Evolutionary conservation across 23 tunicate species (phyloP).

Genomic region (Styela clava): DNA sequence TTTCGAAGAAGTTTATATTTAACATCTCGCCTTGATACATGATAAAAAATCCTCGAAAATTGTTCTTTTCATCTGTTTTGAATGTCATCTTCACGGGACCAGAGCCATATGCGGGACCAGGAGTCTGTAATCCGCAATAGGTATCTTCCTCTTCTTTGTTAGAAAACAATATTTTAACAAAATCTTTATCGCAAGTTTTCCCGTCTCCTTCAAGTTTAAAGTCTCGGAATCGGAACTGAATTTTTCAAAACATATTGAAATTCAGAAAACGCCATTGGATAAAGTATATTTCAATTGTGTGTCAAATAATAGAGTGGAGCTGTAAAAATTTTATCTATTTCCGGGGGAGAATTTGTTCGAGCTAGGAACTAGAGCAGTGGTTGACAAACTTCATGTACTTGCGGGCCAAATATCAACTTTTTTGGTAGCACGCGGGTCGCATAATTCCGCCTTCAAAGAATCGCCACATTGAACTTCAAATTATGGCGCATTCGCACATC

Average conservation of each 20-base stretch:
- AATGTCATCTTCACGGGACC: constrained; percentile 66
- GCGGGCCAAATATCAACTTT: too few species aligned
- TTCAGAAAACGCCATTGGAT: neutral
- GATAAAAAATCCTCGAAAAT: constrained; percentile 47
- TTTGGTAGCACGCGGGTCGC: too few species aligned
- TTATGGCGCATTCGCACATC: too few species aligned
- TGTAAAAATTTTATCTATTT: too few species aligned
- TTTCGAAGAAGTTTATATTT: too few species aligned
- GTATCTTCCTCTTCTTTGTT: constrained; percentile 11
- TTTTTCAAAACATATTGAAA: neutral
- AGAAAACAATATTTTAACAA: constrained; percentile 44
- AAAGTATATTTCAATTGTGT: too few species aligned
- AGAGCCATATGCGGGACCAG: constrained; percentile 32
- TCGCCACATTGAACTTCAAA: too few species aligned
- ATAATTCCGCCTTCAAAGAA: too few species aligned
- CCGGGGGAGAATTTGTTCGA: too few species aligned
- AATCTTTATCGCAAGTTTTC: constrained; percentile 51
- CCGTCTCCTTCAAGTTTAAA: neutral
- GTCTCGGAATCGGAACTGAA: neutral
- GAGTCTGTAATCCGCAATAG: constrained; percentile 40
- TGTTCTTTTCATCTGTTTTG: constrained; percentile 23
- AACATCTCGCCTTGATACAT: constrained; percentile 50
- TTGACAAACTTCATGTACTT: too few species aligned
- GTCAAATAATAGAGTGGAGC: too few species aligned
- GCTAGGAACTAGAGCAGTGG: too few species aligned